Evolutionary conservation across 2,888 invertebrate species (phyloP), one percentile per base, ranked within the genome.

Genomic region (Drosophila bunnanda): DNA sequence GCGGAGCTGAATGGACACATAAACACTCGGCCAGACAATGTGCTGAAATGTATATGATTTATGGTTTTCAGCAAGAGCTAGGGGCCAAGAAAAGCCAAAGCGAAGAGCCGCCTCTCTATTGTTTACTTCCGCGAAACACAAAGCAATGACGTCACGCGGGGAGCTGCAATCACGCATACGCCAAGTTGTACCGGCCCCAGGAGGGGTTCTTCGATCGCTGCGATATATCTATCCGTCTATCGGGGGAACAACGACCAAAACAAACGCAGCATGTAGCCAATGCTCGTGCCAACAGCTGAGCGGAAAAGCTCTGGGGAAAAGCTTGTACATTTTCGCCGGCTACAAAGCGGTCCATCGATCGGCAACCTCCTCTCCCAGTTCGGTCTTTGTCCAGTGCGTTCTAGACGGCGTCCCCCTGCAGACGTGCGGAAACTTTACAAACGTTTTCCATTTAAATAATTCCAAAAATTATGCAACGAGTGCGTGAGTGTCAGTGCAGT

Each of bases 121-220:
- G 88, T 86, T 88, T 88, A 88, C 83, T 86, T 86, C 88, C 85
- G 84, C 73, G 83, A 76, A 87, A 78, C 75, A 82, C 75, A 85
- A 81, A 77, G 80, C 79, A 52, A 70, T 88, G 89, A 86, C 88
- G 89, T 88, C 86, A 82, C 78, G 50, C 10, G 25, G n/a, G 56
- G 57, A 52, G 60, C 52, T 67, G 57, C 60, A 67, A 70, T 62
- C 68, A 53, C 69, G 74, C 59, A 82, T 85, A 81, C 76, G 85
- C 81, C 75, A 28, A 20, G 68, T 68, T 39, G 57, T 39, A 72
- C 41, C 76, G 79, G 72, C 83, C 78, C 55, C 59, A 36, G 48
- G 28, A 48, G 56, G 58, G 39, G 41, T 30, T 46, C 46, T 15
- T 17, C 20, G 28, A 38, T 58, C 28, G 36, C 28, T 5, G 25